Percentiles rank a stretch among this genome's conserved stretches.
phyloP scores from a whole-genome alignment of 2,888 invertebrate genomes.

The Marronus borbonicus region DNA sequence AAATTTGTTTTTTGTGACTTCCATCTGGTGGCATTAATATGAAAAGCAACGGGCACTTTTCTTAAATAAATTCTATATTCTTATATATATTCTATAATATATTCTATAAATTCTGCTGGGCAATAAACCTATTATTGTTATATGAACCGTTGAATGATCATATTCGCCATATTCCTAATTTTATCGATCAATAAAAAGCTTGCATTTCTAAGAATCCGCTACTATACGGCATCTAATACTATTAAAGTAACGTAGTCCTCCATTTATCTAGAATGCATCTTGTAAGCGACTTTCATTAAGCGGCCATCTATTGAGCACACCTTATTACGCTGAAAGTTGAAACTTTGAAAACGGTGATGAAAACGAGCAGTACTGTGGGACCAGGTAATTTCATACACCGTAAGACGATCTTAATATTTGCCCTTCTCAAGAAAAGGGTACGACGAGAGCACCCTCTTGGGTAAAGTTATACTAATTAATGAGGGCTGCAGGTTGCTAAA shows the following conservation, averaged over 20 bases:
- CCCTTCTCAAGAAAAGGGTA: constrained; percentile 56
- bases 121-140: too few relatives aligned
- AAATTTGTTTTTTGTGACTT: too few relatives aligned
- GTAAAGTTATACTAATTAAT: constrained; percentile 72
- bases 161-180: too few relatives aligned
- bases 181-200: neutral
- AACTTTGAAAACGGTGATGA: constrained; percentile 46
- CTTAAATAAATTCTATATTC: too few relatives aligned
- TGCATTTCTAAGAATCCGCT: neutral
- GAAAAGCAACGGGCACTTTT: too few relatives aligned
- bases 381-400: constrained; percentile 49
- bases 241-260: constrained; percentile 9
- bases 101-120: too few relatives aligned
- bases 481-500: constrained; percentile 69
- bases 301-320: constrained; percentile 37
- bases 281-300: constrained; percentile 30
- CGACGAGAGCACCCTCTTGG: constrained; percentile 64
- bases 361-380: constrained; percentile 44
- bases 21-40: too few relatives aligned
- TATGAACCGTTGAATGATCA: too few relatives aligned
- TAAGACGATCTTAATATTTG: constrained; percentile 56
- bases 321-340: constrained; percentile 42
- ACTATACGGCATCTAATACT: neutral
- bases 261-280: constrained; percentile 31
- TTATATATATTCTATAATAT: too few relatives aligned